Evolutionary conservation across 2,888 invertebrate genomes (phyloP).

Genomic region (Allolobophora icterica): DNA sequence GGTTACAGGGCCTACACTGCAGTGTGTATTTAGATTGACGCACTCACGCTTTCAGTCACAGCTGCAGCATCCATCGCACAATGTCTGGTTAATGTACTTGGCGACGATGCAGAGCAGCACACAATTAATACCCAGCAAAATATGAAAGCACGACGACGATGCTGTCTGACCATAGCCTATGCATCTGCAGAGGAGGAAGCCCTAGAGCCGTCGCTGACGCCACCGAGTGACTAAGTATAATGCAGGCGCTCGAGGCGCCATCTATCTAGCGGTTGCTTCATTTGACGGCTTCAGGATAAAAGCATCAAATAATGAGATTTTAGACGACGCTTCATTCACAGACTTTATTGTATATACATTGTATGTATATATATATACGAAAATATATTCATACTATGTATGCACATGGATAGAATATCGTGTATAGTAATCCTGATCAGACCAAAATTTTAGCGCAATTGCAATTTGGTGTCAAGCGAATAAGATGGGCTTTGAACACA

Average conservation of each 20-base stretch:
- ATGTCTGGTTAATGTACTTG: not conserved
- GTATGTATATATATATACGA: not conserved
- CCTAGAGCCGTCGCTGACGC: not conserved
- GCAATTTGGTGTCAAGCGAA: not conserved
- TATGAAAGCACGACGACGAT: not conserved
- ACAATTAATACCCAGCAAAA: constrained; percentile 1
- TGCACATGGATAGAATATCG: not conserved
- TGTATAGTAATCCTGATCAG: not conserved
- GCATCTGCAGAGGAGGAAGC: not conserved
- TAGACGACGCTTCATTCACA: not conserved
- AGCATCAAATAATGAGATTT: constrained; percentile 17
- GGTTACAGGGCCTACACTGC: too few species aligned
- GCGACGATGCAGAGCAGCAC: not conserved
- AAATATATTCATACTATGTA: not conserved
- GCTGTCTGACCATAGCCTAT: not conserved
- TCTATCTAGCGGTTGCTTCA: not conserved
- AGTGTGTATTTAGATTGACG: not conserved
- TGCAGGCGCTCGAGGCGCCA: constrained; percentile 3
- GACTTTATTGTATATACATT: not conserved
- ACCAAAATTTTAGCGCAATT: not conserved
- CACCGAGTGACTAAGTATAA: not conserved
- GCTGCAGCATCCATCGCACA: not conserved
- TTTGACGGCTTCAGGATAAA: constrained; percentile 17
- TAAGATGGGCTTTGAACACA: not conserved
- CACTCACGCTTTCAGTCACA: not conserved